Percentiles rank a stretch among this genome's conserved stretches.
These are phyloP conservation scores for Plutella xylostella DNA, from an alignment of 2,888 invertebrate species.

Conservation along the genomic window DNA sequence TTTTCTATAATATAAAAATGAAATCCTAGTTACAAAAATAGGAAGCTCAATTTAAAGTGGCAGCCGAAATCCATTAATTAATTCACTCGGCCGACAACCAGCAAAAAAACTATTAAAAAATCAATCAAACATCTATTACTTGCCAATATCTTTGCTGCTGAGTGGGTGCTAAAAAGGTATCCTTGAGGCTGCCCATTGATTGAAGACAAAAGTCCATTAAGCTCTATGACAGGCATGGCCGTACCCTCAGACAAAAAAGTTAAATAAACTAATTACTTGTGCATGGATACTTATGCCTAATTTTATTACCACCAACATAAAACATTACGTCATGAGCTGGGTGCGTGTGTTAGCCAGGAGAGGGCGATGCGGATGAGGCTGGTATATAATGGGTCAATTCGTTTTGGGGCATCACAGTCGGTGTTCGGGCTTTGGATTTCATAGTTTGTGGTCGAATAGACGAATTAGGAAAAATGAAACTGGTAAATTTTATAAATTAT, in stretches of 20 bases:
- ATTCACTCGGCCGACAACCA: no score
- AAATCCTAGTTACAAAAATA: no score
- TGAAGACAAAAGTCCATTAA: constrained; percentile 19
- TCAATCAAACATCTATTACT: no score
- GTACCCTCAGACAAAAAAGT: constrained; percentile 33
- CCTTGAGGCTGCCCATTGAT: constrained; percentile 28
- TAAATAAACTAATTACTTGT: constrained; percentile 40
- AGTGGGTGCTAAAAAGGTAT: constrained; percentile 19
- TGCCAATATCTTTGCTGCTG: background rate
- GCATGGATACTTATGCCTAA: constrained; percentile 26
- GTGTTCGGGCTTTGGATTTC: constrained; percentile 31
- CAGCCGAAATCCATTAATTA: no score
- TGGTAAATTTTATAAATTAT: constrained; percentile 36
- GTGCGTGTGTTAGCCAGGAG: constrained; percentile 44
- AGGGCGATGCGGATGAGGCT: constrained; percentile 12
- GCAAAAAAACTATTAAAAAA: no score
- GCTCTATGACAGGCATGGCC: constrained; percentile 47
- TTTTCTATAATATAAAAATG: no score
- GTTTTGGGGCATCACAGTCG: constrained; percentile 28
- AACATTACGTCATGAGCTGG: constrained; percentile 41
- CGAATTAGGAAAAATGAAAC: constrained; percentile 55
- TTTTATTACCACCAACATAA: constrained; percentile 13
- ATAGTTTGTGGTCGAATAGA: constrained; percentile 23
- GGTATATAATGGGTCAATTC: constrained; percentile 54
- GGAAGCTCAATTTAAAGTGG: no score